phyloP scores from a whole-genome alignment of 2,888 invertebrate species.

The Chymomyza amoena region DNA sequence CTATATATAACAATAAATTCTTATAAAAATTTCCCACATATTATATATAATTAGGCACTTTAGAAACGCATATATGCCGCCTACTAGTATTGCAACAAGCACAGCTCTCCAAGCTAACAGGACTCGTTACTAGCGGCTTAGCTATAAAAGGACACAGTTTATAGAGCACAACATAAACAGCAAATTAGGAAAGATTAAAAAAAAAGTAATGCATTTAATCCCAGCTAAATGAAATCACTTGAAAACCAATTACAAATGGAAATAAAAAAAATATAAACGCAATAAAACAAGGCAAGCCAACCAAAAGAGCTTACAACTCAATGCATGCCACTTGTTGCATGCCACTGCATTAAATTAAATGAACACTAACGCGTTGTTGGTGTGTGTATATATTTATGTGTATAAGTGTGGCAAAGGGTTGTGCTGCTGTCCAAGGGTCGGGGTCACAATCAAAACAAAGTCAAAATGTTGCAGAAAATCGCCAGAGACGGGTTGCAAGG shows the following conservation, averaged over 20 bases:
- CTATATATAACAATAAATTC: too few species aligned
- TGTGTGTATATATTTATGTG: not conserved
- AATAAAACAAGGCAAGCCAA: not conserved
- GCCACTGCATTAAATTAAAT: conserved; percentile 7
- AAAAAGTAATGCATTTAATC: not conserved
- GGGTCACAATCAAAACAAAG: conserved; percentile 64
- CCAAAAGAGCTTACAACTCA: conserved; percentile 8
- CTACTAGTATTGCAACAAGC: too few species aligned
- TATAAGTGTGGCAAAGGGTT: not conserved
- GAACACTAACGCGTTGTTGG: not conserved
- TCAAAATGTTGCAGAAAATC: conserved; percentile 15
- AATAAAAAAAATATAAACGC: not conserved
- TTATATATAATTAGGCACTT: too few species aligned
- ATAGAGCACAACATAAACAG: not conserved
- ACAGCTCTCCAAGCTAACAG: too few species aligned
- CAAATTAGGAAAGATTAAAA: not conserved
- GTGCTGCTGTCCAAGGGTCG: not conserved
- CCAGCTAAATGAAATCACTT: not conserved
- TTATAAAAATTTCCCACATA: too few species aligned
- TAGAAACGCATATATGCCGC: too few species aligned
- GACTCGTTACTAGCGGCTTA: too few species aligned
- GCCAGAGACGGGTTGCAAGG: conserved; percentile 4
- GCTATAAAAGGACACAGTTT: too few species aligned
- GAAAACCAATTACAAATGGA: not conserved
- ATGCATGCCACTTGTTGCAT: conserved; percentile 55